Conservation (phyloP, 1,140 invertebrate genomes). For the Mamestra configurata region DNA sequence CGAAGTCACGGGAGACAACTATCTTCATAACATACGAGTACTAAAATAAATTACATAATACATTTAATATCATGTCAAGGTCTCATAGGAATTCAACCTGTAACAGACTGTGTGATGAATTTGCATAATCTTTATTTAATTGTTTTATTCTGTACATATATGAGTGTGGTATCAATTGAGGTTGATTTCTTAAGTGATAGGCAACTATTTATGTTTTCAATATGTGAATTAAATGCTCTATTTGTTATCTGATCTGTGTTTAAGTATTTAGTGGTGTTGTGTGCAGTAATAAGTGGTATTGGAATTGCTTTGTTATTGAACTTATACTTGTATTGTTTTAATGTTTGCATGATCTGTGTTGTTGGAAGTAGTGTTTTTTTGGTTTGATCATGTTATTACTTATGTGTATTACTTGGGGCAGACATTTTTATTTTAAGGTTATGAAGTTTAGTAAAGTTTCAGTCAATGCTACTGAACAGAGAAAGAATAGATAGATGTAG, state of each 20-base stretch:
- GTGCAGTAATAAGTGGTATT: background rate
- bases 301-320: background rate
- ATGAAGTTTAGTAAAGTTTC: too few species aligned
- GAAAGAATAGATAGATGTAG: too few species aligned
- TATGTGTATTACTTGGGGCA: too few species aligned
- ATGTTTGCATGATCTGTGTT: too few species aligned
- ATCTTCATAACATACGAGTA: background rate
- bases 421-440: too few species aligned
- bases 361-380: too few species aligned
- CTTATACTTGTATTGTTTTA: background rate
- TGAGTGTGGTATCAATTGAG: constrained; percentile 52
- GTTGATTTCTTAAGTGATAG: constrained; percentile 60
- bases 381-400: too few species aligned
- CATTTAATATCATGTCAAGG: constrained; percentile 43
- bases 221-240: constrained; percentile 18
- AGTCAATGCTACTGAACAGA: too few species aligned
- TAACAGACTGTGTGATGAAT: constrained; percentile 51
- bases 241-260: constrained; percentile 27
- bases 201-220: background rate
- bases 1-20: background rate
- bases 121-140: constrained; percentile 83
- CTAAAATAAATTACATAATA: constrained; percentile 11
- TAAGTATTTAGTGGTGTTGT: background rate
- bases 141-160: constrained; percentile 62
- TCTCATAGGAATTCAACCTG: background rate